Evolutionary conservation across 2,797 vertebrate genomes (phyloP).

Genomic region (Leptodactylus fallax): DNA sequence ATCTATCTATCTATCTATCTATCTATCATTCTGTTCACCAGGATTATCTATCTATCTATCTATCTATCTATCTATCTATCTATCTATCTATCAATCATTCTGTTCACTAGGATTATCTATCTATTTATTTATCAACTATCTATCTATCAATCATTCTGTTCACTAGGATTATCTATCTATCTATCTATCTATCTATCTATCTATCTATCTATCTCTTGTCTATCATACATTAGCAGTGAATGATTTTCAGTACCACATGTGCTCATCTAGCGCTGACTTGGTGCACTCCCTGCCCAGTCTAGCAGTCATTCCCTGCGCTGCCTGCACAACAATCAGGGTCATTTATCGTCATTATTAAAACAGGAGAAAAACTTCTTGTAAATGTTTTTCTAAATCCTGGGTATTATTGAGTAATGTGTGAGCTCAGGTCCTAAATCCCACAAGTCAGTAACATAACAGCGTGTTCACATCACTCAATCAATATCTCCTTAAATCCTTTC

Average conservation of each 20-base stretch:
- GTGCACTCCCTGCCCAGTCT: too few species aligned
- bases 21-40: too few species aligned
- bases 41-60: too few species aligned
- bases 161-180: background rate
- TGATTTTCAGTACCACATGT: too few species aligned
- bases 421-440: constrained; percentile 28
- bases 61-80: background rate
- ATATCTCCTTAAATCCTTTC: constrained; percentile 45
- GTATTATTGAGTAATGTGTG: constrained; percentile 16
- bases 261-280: too few species aligned
- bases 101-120: too few species aligned
- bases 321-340: background rate
- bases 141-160: background rate
- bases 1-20: too few species aligned
- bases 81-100: background rate
- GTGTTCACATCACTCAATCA: constrained; percentile 43
- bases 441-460: constrained; percentile 37
- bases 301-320: too few species aligned
- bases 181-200: background rate
- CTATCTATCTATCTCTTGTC: background rate
- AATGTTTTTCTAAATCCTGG: constrained; percentile 27
- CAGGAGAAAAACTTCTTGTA: constrained; percentile 15
- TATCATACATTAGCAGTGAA: too few species aligned
- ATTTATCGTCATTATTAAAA: constrained; percentile 1
- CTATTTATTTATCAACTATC: background rate